Evolutionary conservation across 2,797 vertebrate genomes (phyloP).

Genomic region (Prionace glauca): DNA sequence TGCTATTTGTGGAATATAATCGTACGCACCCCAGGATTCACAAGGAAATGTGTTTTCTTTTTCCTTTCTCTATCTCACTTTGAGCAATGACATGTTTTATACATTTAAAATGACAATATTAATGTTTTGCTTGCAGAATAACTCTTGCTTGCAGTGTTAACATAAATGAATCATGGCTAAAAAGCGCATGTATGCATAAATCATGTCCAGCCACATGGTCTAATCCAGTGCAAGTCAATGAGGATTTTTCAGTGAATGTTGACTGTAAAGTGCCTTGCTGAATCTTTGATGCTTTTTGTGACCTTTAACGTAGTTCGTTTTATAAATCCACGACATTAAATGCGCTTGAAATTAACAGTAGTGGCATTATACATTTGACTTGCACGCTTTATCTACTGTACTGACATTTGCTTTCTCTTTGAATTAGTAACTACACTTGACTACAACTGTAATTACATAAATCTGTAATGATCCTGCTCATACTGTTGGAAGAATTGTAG

Average conservation of each 20-base stretch:
- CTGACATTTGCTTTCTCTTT: conserved; percentile 25
- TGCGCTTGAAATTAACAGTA: not conserved
- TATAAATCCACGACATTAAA: conserved; percentile 15
- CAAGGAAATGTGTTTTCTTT: not conserved
- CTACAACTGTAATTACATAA: not conserved
- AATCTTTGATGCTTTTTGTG: conserved; percentile 50
- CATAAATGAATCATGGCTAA: not conserved
- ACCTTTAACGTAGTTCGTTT: conserved; percentile 27
- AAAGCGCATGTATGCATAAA: not conserved
- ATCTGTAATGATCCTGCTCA: not conserved
- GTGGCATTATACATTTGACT: conserved; percentile 22
- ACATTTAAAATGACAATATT: not conserved
- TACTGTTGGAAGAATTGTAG: not conserved
- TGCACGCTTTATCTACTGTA: not conserved
- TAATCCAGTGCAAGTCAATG: not conserved
- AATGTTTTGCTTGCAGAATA: not conserved
- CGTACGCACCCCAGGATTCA: not conserved
- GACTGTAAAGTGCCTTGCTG: conserved; percentile 41
- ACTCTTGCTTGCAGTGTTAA: not conserved
- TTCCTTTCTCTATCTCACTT: not conserved
- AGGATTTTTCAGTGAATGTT: conserved; percentile 39
- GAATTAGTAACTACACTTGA: not conserved
- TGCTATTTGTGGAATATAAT: not conserved
- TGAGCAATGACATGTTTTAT: not conserved
- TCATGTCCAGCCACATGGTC: not conserved